phyloP scores from a whole-genome alignment of 2,888 invertebrate species.

The Tenthredo amoena region DNA sequence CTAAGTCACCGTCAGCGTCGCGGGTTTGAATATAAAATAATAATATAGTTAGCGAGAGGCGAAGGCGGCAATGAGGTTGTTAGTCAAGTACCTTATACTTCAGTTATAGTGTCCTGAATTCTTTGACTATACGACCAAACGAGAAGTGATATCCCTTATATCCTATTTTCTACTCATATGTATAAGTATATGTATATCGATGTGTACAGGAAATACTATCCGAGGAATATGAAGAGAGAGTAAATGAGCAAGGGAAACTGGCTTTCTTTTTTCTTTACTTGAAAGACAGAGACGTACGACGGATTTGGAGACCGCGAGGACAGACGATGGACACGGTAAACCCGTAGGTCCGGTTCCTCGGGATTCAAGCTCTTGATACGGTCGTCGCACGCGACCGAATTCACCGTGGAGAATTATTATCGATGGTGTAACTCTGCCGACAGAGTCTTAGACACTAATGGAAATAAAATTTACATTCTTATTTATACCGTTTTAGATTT shows the following conservation, averaged over 20 bases:
- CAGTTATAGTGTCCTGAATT: not conserved
- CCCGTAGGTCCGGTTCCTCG: slow-evolving; percentile 48
- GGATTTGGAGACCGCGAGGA: slow-evolving; percentile 44
- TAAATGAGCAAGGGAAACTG: slow-evolving; percentile 17
- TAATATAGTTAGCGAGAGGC: not conserved
- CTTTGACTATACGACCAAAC: not conserved
- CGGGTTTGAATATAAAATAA: not conserved
- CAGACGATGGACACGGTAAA: slow-evolving; percentile 44
- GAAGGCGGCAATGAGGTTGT: not conserved
- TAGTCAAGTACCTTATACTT: not conserved
- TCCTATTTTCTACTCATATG: slow-evolving; percentile 1
- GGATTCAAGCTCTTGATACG: slow-evolving; percentile 23
- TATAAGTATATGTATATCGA: not conserved
- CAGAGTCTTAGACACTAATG: not conserved
- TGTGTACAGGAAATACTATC: not conserved
- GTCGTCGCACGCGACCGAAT: slow-evolving; percentile 47
- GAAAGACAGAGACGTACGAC: slow-evolving; percentile 10
- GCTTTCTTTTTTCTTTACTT: not conserved
- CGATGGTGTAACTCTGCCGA: slow-evolving; percentile 6
- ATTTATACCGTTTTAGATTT: not conserved
- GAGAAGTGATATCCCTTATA: not conserved
- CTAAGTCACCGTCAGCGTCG: not conserved
- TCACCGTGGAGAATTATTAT: slow-evolving; percentile 32
- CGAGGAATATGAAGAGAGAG: not conserved
- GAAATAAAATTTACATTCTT: not conserved